Conservation (phyloP, 2,113 vertebrate species). For the Poecilia latipinna region DNA sequence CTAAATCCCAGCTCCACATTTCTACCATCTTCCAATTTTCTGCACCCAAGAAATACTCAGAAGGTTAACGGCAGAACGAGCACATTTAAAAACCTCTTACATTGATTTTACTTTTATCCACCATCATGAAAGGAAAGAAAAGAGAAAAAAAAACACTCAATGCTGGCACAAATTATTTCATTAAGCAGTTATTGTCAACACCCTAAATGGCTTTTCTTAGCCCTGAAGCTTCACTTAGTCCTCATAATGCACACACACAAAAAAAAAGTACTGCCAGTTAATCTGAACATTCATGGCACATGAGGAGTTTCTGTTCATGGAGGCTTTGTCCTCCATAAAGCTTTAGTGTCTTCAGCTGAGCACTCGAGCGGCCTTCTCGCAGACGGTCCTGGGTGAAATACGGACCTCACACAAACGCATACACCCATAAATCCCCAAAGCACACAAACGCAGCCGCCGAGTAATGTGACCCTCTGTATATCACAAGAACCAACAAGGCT, state of each 20-base stretch:
- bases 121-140: too few species aligned
- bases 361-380: conserved; percentile 10
- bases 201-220: background rate
- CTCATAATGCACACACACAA: background rate
- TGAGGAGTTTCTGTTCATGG: conserved; percentile 27
- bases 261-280: conserved; percentile 16
- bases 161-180: background rate
- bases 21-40: too few species aligned
- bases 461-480: conserved; percentile 18
- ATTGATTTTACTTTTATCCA: too few species aligned
- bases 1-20: too few species aligned
- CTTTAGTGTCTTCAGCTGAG: conserved; percentile 28
- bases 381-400: conserved; percentile 29
- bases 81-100: too few species aligned
- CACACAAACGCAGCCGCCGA: background rate
- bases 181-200: background rate
- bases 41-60: too few species aligned
- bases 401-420: conserved; percentile 3
- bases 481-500: conserved; percentile 18
- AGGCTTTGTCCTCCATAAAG: conserved; percentile 39
- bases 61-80: too few species aligned
- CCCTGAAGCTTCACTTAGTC: background rate
- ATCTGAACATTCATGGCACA: conserved; percentile 45
- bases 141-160: background rate
- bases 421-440: conserved; percentile 16